Base-by-base conservation (phyloP, 1,140 invertebrate genomes). In the Bactericera cockerelli region DNA sequence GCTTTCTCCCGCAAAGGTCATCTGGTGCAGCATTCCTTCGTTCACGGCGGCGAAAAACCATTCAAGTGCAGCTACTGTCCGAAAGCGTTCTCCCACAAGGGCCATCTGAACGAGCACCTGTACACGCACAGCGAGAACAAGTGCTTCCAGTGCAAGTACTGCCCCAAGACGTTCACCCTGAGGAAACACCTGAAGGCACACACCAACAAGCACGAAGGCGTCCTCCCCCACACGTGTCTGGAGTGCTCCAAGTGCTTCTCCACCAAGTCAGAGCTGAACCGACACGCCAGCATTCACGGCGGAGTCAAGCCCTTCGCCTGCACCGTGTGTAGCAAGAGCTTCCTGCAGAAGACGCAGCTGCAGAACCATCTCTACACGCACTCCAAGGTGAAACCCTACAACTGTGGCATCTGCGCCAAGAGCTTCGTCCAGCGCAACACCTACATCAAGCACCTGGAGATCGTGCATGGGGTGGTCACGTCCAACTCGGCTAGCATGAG, bases 341-440 rank as follows among this genome's bases (percentile, higher is more conserved):
- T 65, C 28, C 63, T 63, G 26, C 65, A 65, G 56, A 76, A 80
- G 98, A 39, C 99, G 98, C 76, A 99, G 99, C 71, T 77, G 99
- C 2, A 97, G 0, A 98, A 99, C 73, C 96, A 99, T 73, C 98
- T 98, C 94, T 93, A 97, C 74, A 98, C 94, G 0, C 94, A 98
- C 72, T 95, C 94, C 69, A 93, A 98, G 63, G 89, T 93, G 67
- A 98, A 98, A 67, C 94, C 94, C 0, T 98, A 93, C 70, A 94
- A 91, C 0, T 98, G 94, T 68, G 78, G 80, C 33, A 84, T 94
- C 25, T 99, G 96, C 71, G 88, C 87, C 6, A 98, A 98, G 71
- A 95, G 96, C 0, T 99, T 99, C n/a, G 42, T 49, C 3, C 42
- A 49, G 42, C n/a, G 42, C 4, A 49, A 49, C 42, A 49, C 42